phyloP scores from a whole-genome alignment of 1,140 invertebrate species.

The Tachypleus tridentatus region DNA sequence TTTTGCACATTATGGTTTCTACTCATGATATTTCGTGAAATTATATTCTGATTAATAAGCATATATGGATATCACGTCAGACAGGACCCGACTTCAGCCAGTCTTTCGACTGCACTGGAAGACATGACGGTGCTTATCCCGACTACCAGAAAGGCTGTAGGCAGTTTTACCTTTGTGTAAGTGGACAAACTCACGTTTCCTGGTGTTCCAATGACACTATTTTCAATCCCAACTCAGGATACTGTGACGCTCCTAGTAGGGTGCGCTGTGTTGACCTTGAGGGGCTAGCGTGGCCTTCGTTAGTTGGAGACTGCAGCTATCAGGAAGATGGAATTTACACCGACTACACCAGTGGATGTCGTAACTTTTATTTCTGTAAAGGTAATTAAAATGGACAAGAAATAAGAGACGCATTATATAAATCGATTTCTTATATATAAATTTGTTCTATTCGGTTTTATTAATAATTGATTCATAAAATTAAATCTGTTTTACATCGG shows the following conservation, averaged over 20 bases:
- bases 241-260: constrained; percentile 12
- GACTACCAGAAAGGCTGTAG: constrained; percentile 14
- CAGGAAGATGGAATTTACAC: constrained; percentile 42
- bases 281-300: neutral
- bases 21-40: too few species aligned
- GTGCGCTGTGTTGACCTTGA: constrained; percentile 8
- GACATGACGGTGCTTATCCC: constrained; percentile 13
- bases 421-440: too few species aligned
- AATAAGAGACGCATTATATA: too few species aligned
- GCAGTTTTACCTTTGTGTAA: constrained; percentile 12
- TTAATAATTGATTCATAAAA: too few species aligned
- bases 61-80: too few species aligned
- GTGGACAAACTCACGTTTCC: constrained; percentile 8
- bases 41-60: too few species aligned
- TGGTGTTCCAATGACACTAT: constrained; percentile 17
- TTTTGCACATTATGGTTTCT: too few species aligned
- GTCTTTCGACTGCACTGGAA: constrained; percentile 1
- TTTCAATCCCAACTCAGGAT: constrained; percentile 9
- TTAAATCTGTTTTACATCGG: too few species aligned
- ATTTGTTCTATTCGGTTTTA: too few species aligned
- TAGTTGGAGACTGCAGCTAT: neutral
- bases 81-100: too few species aligned
- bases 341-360: constrained; percentile 41
- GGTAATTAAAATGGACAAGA: constrained; percentile 5
- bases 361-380: constrained; percentile 43